Percentiles rank a stretch among this genome's conserved stretches.
phyloP scores from a whole-genome alignment of 2,113 vertebrate species.

The Talpa occidentalis region DNA sequence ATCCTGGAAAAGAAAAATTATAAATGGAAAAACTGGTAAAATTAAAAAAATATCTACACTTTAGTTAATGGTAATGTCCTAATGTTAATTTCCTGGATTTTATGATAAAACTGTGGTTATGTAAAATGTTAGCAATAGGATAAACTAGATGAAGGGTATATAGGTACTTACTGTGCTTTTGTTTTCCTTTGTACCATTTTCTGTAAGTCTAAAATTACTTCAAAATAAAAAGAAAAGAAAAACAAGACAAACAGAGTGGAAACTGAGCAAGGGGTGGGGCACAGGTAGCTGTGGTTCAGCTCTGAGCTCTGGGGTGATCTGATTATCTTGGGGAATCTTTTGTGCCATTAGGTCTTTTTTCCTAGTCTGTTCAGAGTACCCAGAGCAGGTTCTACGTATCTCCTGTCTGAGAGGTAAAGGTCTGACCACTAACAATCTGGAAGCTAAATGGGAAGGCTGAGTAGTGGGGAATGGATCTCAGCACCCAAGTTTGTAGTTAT shows the following conservation, averaged over 20 bases:
- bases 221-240: not conserved
- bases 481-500: not conserved
- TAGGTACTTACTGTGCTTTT: not conserved
- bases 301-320: not conserved
- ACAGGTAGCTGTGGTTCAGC: not conserved
- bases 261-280: not conserved
- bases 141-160: not conserved
- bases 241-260: not conserved
- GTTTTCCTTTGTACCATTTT: not conserved
- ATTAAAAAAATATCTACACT: too few species aligned
- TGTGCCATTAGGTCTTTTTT: not conserved
- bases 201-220: conserved; percentile 4
- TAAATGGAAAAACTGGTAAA: not conserved
- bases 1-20: not conserved
- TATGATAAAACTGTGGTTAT: not conserved
- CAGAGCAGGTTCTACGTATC: not conserved
- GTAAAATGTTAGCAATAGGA: not conserved
- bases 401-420: not conserved
- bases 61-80: too few species aligned
- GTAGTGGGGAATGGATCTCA: not conserved
- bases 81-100: not conserved
- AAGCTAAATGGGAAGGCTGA: not conserved
- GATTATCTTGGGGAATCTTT: not conserved
- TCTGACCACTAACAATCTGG: not conserved
- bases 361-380: not conserved